A percentile compares a stretch with the other conserved stretches of the same genome.
Evolutionary conservation across 2,888 invertebrate species (phyloP).

Genomic region (Griposia aprilina): DNA sequence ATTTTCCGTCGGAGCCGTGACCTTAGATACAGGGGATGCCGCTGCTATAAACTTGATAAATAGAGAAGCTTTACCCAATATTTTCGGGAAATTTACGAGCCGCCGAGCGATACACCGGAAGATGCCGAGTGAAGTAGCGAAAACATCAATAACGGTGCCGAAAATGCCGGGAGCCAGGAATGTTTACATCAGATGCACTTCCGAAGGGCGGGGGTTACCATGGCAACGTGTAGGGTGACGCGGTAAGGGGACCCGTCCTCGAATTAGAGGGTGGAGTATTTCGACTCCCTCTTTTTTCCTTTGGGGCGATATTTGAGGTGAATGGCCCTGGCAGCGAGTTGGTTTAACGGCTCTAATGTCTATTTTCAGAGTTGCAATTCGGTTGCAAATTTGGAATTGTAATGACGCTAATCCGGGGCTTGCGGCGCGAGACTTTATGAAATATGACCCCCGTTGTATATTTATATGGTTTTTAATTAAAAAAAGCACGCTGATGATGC

Average conservation of each 20-base stretch:
- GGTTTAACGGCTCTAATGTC: conserved; percentile 69
- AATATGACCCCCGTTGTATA: conserved; percentile 57
- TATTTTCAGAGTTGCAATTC: conserved; percentile 74
- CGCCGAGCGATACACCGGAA: conserved; percentile 77
- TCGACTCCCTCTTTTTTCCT: conserved; percentile 85
- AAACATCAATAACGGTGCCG: conserved; percentile 84
- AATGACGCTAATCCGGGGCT: conserved; percentile 60
- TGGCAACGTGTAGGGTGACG: conserved; percentile 75
- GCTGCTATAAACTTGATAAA: conserved; percentile 83
- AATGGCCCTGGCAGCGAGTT: conserved; percentile 81
- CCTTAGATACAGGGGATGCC: conserved; percentile 76
- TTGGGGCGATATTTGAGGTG: conserved; percentile 88
- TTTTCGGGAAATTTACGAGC: conserved; percentile 81
- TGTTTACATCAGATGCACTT: conserved; percentile 78
- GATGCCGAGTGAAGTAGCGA: conserved; percentile 75
- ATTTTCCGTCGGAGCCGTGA: conserved; percentile 74
- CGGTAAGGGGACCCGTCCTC: conserved; percentile 77
- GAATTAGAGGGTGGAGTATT: conserved; percentile 88
- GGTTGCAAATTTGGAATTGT: conserved; percentile 70
- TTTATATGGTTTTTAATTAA: conserved; percentile 60
- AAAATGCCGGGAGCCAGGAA: conserved; percentile 78
- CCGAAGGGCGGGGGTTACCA: conserved; percentile 70
- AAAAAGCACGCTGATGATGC: conserved; percentile 25
- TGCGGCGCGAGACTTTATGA: conserved; percentile 66
- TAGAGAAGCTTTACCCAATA: conserved; percentile 82